Evolutionary conservation across 2,113 vertebrate genomes (phyloP), one percentile per base, ranked within the genome.

Genomic region (Protobothrops flavoviridis): DNA sequence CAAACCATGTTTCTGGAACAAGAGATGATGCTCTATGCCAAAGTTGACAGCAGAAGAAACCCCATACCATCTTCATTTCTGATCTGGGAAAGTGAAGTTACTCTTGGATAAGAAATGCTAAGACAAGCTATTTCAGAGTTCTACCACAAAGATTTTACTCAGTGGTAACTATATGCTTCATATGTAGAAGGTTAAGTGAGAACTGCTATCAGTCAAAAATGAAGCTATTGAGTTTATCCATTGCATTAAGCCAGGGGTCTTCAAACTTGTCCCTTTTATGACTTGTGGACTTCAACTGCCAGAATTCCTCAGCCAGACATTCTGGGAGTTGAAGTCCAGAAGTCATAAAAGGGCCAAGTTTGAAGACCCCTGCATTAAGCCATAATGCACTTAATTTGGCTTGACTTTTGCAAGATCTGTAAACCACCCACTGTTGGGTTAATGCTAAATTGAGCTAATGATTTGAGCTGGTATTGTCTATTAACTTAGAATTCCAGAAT

Each of bases 1-100:
- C 93, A 95, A 95, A 87, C 88, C 69, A 91, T 93, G 91, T 95
- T 93, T 93, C 93, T 96, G 95, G 96, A 97, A 95, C 94, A 96
- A 90, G 74, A 95, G 45, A 92, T 87, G 48, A 39, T 53, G 39
- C 45, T 93, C 95, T 88, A 0, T 87, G 85, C 91, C 0, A 0
- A 0, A 23, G 39, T 56, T 88, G 48, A 48, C 24, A 89, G 86
- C 90, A 90, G 92, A 92, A 43, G 29, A 39, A 85, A 15, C 43
- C 48, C 88, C 13, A 39, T 43, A 88, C 3, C 26, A 17, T 15
- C 43, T 88, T 91, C 90, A 52, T 81, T 45, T 55, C 87, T 56
- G 4, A 56, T 45, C 55, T 57, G 48, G 87, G 57, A 92, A 56
- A 55, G 43, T n/a, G 64, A 74, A 45, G 3, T 23, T 74, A 13